A percentile compares a stretch with the other conserved stretches of the same genome.
Conservation (phyloP, 2,113 vertebrate genomes). For the Mormyrus iriodes region DNA sequence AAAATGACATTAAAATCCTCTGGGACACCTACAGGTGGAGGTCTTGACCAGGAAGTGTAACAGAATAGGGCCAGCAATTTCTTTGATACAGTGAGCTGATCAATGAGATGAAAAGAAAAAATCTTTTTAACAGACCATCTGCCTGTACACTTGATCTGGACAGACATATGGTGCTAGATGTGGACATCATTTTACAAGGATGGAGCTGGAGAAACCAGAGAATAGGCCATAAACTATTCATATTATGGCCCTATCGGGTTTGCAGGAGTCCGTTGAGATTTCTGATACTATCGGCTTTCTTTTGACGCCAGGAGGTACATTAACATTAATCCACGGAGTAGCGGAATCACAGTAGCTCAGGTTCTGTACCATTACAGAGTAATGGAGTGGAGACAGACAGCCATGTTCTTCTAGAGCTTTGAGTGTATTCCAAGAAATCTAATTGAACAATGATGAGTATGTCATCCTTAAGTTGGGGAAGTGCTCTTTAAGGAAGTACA, state of each 20-base stretch:
- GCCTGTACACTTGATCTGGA: slow-evolving; percentile 39
- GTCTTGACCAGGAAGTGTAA: slow-evolving; percentile 28
- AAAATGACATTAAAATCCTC: not conserved
- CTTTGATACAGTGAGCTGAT: slow-evolving; percentile 24
- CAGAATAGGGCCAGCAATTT: slow-evolving; percentile 25
- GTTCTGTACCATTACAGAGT: slow-evolving; percentile 12
- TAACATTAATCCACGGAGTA: not conserved
- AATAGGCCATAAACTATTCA: slow-evolving; percentile 58
- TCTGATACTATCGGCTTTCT: slow-evolving; percentile 27
- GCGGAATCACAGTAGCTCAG: slow-evolving; percentile 40
- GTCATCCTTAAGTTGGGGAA: not conserved
- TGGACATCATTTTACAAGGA: slow-evolving; percentile 37
- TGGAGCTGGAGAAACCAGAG: slow-evolving; percentile 45
- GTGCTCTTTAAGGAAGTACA: not conserved
- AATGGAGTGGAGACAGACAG: slow-evolving; percentile 5
- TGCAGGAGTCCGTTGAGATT: slow-evolving; percentile 42
- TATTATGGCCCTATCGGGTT: slow-evolving; percentile 45
- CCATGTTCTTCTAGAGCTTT: not conserved
- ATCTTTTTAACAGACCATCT: not conserved
- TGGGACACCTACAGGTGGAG: slow-evolving; percentile 25
- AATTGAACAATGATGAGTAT: not conserved
- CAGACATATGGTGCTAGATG: slow-evolving; percentile 32
- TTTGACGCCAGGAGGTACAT: not conserved
- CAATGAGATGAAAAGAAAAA: slow-evolving; percentile 30
- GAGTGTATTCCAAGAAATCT: not conserved